Evolutionary conservation across 1,140 invertebrate genomes (phyloP).

Genomic region (Antheraea pernyi): DNA sequence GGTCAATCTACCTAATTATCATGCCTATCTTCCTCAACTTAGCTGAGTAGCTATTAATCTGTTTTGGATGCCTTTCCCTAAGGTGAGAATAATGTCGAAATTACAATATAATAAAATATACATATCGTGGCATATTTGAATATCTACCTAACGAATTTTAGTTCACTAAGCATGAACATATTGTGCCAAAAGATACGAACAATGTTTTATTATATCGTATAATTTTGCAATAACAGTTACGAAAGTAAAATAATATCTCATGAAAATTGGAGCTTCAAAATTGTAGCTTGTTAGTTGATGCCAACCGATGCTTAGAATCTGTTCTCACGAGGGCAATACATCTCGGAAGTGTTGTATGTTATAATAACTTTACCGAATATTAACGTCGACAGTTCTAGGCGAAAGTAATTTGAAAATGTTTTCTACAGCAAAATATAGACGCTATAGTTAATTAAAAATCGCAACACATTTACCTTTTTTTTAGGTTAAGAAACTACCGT

Average conservation of each 20-base stretch:
- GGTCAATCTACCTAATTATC: no score
- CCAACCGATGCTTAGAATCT: slow-evolving; percentile 2
- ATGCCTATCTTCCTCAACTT: no score
- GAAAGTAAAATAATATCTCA: neutral
- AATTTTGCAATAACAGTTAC: slow-evolving; percentile 2
- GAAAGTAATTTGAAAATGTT: neutral
- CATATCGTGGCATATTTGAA: neutral
- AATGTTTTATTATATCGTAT: neutral
- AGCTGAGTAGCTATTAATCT: no score
- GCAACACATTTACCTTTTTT: neutral
- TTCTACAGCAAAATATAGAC: neutral
- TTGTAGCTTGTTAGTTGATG: neutral
- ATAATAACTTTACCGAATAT: neutral
- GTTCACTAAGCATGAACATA: neutral
- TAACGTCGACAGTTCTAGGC: neutral
- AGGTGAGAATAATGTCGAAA: no score
- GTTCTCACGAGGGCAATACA: neutral
- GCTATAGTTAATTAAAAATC: neutral
- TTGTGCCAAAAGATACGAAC: neutral
- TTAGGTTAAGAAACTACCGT: neutral
- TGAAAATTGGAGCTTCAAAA: neutral
- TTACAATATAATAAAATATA: no score
- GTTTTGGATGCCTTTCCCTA: no score
- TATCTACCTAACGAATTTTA: neutral
- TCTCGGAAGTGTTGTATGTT: neutral